Conservation (phyloP, 2,888 invertebrate genomes). For the Beris morrisii region DNA sequence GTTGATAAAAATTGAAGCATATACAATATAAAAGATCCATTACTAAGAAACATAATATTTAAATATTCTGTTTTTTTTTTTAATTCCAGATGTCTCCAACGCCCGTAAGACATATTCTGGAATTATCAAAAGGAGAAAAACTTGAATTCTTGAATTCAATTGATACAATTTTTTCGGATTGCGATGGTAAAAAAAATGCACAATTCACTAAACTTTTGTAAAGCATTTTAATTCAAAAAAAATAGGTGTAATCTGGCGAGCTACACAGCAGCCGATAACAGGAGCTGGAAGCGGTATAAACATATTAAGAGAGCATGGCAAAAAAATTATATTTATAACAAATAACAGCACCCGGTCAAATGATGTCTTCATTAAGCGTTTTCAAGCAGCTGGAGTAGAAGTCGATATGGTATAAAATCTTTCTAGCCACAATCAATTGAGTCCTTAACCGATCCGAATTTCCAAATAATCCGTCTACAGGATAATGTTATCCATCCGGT, state of each 20-base stretch:
- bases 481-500: slow-evolving; percentile 54
- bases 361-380: slow-evolving; percentile 45
- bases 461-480: slow-evolving; percentile 21
- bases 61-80: background rate
- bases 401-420: slow-evolving; percentile 42
- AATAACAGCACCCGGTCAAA: slow-evolving; percentile 54
- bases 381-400: slow-evolving; percentile 45
- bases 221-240: too few relatives aligned
- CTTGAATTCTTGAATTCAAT: slow-evolving; percentile 56
- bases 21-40: too few relatives aligned
- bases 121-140: slow-evolving; percentile 46
- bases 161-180: slow-evolving; percentile 62
- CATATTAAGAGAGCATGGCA: slow-evolving; percentile 53
- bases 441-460: background rate
- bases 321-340: slow-evolving; percentile 53
- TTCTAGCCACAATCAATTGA: background rate
- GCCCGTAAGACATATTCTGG: slow-evolving; percentile 30
- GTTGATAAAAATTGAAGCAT: too few relatives aligned
- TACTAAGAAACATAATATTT: too few relatives aligned
- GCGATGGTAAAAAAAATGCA: slow-evolving; percentile 58
- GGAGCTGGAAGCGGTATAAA: slow-evolving; percentile 49
- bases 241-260: slow-evolving; percentile 58
- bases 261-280: slow-evolving; percentile 47
- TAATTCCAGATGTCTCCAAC: slow-evolving; percentile 8
- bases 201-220: too few relatives aligned